Evolutionary conservation across 1,140 invertebrate genomes (phyloP).

Genomic region (Trichonephila clavipes): DNA sequence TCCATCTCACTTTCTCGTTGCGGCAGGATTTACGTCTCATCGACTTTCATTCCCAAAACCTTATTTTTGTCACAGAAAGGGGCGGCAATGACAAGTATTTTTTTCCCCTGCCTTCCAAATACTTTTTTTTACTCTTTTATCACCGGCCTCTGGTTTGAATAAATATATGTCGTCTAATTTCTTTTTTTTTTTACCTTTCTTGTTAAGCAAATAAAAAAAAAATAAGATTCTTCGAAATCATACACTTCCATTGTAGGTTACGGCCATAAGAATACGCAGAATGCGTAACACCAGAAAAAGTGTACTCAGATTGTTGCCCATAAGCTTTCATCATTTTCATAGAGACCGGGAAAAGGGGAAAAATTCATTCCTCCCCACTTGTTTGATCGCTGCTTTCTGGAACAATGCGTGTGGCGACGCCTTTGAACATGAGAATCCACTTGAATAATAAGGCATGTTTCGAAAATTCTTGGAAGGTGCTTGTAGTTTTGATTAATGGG

Average conservation of each 20-base stretch:
- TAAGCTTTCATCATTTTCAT: slow-evolving; percentile 47
- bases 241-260: neutral
- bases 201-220: slow-evolving; percentile 25
- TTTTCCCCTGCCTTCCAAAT: neutral
- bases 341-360: neutral
- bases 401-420: neutral
- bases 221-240: neutral
- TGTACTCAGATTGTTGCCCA: neutral
- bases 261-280: slow-evolving; percentile 28
- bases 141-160: slow-evolving; percentile 2
- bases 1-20: neutral
- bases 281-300: slow-evolving; percentile 39
- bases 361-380: neutral
- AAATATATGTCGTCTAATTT: slow-evolving; percentile 36
- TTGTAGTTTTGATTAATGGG: too few relatives aligned
- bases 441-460: neutral
- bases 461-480: neutral
- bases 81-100: neutral
- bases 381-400: neutral
- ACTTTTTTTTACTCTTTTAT: neutral
- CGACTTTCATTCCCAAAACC: slow-evolving; percentile 8
- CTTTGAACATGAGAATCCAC: neutral
- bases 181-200: slow-evolving; percentile 29
- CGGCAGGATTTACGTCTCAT: slow-evolving; percentile 72
- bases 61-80: slow-evolving; percentile 46